Conservation (phyloP, 2,888 invertebrate genomes). For the Himalopsyche anomala region DNA sequence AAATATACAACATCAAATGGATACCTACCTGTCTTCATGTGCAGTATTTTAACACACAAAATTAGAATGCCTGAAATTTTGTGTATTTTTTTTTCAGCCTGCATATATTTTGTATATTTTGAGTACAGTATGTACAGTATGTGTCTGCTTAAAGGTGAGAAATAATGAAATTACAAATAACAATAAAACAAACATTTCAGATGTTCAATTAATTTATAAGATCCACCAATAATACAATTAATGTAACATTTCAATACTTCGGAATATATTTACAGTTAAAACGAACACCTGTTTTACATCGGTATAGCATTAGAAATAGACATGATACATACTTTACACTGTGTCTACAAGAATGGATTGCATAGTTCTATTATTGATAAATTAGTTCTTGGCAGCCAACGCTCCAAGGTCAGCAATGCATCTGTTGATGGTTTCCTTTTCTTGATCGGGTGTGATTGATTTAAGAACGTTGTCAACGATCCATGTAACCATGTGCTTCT, state of each 20-base stretch:
- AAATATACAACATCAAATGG: no score
- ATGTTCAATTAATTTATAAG: slow-evolving; percentile 19
- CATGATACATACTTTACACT: slow-evolving; percentile 24
- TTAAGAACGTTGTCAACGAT: slow-evolving; percentile 89
- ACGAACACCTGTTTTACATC: background rate
- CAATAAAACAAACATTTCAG: slow-evolving; percentile 33
- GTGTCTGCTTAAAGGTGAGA: no score
- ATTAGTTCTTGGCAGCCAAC: slow-evolving; percentile 76
- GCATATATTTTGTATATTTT: no score
- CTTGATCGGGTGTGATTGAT: slow-evolving; percentile 95
- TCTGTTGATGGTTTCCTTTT: slow-evolving; percentile 91
- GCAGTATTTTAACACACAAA: no score
- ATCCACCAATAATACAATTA: slow-evolving; percentile 1
- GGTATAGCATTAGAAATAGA: slow-evolving; percentile 29
- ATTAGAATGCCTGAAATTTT: no score
- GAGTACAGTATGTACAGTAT: no score
- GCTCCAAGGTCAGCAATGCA: slow-evolving; percentile 91
- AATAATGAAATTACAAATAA: background rate
- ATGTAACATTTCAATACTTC: slow-evolving; percentile 37
- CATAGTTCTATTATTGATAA: background rate
- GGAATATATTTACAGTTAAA: slow-evolving; percentile 44
- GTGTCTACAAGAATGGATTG: background rate
- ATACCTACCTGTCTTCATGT: no score
- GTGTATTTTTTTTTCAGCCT: no score
- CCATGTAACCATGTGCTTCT: slow-evolving; percentile 97